Evolutionary conservation across 1,140 invertebrate genomes (phyloP).

Genomic region (Dinoponera quadriceps): DNA sequence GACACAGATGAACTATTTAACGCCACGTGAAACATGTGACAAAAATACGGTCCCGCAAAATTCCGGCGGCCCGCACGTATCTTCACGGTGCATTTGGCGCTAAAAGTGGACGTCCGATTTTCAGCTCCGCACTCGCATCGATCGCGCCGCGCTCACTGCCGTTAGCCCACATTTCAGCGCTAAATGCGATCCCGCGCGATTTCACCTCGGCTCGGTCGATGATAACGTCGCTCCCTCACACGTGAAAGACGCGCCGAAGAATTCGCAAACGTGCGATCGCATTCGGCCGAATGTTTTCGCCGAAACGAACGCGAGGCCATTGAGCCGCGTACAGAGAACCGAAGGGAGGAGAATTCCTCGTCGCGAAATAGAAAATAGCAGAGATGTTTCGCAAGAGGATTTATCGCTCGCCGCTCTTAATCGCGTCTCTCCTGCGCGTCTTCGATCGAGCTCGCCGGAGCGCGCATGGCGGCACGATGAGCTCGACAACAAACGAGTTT

Average conservation of each 20-base stretch:
- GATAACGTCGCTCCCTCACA: background rate
- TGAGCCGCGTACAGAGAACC: background rate
- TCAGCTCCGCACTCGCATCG: background rate
- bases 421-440: slow-evolving; percentile 42
- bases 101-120: slow-evolving; percentile 24
- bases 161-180: background rate
- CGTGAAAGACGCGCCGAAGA: too few relatives aligned
- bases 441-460: slow-evolving; percentile 46
- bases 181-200: background rate
- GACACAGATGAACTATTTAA: slow-evolving; percentile 1
- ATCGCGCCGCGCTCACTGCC: background rate
- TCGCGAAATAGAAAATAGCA: slow-evolving; percentile 1
- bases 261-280: too few relatives aligned
- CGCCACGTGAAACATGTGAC: background rate
- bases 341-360: background rate
- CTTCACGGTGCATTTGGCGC: slow-evolving; percentile 18
- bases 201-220: background rate
- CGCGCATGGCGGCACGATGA: slow-evolving; percentile 57
- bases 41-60: background rate
- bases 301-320: too few relatives aligned
- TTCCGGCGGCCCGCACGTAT: background rate
- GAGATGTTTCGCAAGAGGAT: slow-evolving; percentile 12
- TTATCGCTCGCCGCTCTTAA: slow-evolving; percentile 37
- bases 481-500: slow-evolving; percentile 59
- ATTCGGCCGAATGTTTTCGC: too few relatives aligned